phyloP scores from a whole-genome alignment of 1,140 invertebrate genomes.

The Drosophila sp. region DNA sequence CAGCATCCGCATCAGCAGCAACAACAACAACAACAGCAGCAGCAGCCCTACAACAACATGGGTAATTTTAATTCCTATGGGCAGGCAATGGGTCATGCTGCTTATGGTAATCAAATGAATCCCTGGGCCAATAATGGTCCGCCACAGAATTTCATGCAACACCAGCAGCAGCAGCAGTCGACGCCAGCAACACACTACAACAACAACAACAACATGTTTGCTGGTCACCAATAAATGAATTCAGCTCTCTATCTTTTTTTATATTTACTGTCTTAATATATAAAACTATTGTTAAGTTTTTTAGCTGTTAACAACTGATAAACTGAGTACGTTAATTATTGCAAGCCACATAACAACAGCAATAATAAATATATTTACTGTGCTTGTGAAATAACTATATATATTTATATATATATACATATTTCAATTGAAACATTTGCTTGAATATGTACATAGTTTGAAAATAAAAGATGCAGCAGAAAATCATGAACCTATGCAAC shows the following conservation, averaged over 20 bases:
- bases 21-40: neutral
- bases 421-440: neutral
- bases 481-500: no score
- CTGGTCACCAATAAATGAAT: slow-evolving; percentile 41
- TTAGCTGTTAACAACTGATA: neutral
- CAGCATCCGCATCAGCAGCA: slow-evolving; percentile 23
- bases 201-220: slow-evolving; percentile 57
- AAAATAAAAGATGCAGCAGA: neutral
- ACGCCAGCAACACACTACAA: slow-evolving; percentile 46
- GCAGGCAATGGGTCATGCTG: slow-evolving; percentile 11
- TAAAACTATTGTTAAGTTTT: slow-evolving; percentile 11
- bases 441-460: neutral
- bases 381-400: neutral
- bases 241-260: neutral
- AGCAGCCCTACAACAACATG: slow-evolving; percentile 22
- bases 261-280: neutral
- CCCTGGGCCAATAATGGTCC: slow-evolving; percentile 64
- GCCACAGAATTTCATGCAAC: slow-evolving; percentile 45
- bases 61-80: slow-evolving; percentile 48
- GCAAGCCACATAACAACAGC: neutral
- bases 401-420: neutral
- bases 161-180: slow-evolving; percentile 34
- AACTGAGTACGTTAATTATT: slow-evolving; percentile 1
- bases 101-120: slow-evolving; percentile 39
- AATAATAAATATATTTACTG: neutral